Evolutionary conservation across 2,888 invertebrate species (phyloP).

Genomic region (Agrotis segetum): DNA sequence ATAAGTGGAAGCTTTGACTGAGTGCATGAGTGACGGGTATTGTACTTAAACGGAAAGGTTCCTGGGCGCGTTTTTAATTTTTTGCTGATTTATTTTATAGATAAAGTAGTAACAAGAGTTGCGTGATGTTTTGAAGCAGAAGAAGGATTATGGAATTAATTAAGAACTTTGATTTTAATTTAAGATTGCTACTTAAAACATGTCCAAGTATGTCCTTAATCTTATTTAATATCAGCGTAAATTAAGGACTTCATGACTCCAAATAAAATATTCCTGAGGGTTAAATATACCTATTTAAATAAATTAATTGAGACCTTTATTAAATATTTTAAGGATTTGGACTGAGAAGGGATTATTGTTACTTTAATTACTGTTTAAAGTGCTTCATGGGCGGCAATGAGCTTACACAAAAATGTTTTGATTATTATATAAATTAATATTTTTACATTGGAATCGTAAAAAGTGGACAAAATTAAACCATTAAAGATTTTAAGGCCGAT

Average conservation of each 20-base stretch:
- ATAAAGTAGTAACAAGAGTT: conserved; percentile 51
- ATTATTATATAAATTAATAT: conserved; percentile 37
- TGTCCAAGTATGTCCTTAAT: conserved; percentile 9
- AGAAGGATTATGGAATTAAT: conserved; percentile 47
- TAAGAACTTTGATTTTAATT: conserved; percentile 52
- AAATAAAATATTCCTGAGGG: background rate
- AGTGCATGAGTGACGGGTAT: conserved; percentile 44
- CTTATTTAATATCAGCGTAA: conserved; percentile 17
- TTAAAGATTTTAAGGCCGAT: conserved; percentile 45
- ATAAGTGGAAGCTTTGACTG: conserved; percentile 44
- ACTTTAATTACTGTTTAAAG: conserved; percentile 39
- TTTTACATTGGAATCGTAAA: conserved; percentile 49
- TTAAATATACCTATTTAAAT: conserved; percentile 13
- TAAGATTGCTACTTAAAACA: conserved; percentile 44
- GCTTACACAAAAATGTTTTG: conserved; percentile 21
- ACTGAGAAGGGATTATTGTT: conserved; percentile 6
- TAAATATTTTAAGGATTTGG: conserved; percentile 10
- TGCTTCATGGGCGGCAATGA: conserved; percentile 20
- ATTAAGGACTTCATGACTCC: background rate
- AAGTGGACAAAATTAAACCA: conserved; percentile 42
- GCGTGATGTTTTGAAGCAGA: conserved; percentile 34
- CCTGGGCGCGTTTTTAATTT: conserved; percentile 37
- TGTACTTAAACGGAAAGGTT: conserved; percentile 31
- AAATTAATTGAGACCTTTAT: conserved; percentile 2
- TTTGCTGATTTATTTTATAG: conserved; percentile 52